Evolutionary conservation across 2,888 invertebrate species (phyloP), one percentile per base, ranked within the genome.

Genomic region (Tryphoninae sp.): DNA sequence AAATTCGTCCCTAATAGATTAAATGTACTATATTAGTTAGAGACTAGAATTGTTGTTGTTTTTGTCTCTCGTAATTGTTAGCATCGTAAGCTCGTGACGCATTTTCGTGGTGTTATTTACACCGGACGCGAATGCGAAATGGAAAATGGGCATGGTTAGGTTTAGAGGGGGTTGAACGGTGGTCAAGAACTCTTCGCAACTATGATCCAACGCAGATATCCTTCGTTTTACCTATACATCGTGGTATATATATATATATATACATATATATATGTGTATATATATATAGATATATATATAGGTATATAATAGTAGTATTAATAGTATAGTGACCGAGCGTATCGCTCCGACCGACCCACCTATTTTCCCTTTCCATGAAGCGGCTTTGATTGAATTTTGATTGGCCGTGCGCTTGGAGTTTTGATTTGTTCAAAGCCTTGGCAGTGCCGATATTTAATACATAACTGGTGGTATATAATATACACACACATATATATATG

Each of bases 391-490:
- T 84, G 84, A 79, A 83, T 81, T 86, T 86, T 86, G 83, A 86
- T 86, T 86, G 81, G 85, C 85, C 85, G 81, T 84, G 84, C 83
- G 83, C 61, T 79, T 77, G 79, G 82, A 76, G 81, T 83, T 81
- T 83, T 84, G 83, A 81, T 89, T 89, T 87, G 84, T 88, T 86
- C 86, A 87, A 88, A 88, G 87, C 88, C 86, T 67, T 89, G 89
- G 89, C 89, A 89, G 89, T 89, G 89, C 87, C 89, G 86, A 85
- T 89, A 86, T 87, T 72, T 88, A 88, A 87, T 89, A 88, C 82
- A 59, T 84, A 81, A 83, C 75, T 74, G 84, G 83, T 81, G 80
- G 80, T 80, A 82, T 78, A 69, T 55, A 59, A 65, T 75, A 67
- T 67, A 51, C 67, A 65, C 64, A 72, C 58, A 69, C 51, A 49